A percentile compares a stretch with the other conserved stretches of the same genome.
Conservation (phyloP, 1,140 invertebrate genomes). For the Gerris buenoi region DNA sequence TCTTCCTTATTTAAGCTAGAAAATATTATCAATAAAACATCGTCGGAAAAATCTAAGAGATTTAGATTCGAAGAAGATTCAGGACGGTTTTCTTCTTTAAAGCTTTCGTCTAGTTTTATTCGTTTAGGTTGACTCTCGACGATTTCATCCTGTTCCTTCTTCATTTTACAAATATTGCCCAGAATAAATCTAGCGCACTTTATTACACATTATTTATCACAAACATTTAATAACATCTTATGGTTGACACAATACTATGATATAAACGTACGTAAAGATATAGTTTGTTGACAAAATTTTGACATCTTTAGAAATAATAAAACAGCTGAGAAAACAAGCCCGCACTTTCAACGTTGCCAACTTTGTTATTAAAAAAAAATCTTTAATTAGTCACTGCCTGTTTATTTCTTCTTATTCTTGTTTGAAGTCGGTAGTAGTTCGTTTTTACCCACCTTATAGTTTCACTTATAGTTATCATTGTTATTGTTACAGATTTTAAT, state of each 20-base stretch:
- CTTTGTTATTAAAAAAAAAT: too few relatives aligned
- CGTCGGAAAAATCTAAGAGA: not conserved
- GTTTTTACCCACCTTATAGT: too few relatives aligned
- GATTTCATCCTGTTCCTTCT: not conserved
- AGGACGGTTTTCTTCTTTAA: not conserved
- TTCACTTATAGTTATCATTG: too few relatives aligned
- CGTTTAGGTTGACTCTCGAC: not conserved
- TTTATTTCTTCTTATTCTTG: too few relatives aligned
- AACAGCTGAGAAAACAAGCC: too few relatives aligned
- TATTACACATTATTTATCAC: not conserved
- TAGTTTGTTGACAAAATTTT: too few relatives aligned
- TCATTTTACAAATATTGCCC: not conserved
- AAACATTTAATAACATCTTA: not conserved
- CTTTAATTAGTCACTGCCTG: too few relatives aligned
- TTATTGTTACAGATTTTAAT: too few relatives aligned
- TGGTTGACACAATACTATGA: not conserved
- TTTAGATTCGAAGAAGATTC: not conserved
- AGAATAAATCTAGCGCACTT: not conserved
- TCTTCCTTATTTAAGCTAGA: conserved; percentile 34
- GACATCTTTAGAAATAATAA: too few relatives aligned
- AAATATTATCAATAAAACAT: conserved; percentile 16
- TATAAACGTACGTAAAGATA: too few relatives aligned
- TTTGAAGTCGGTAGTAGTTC: too few relatives aligned
- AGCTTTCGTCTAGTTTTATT: not conserved
- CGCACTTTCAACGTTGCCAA: too few relatives aligned